These are phyloP conservation scores for Haliclona indistincta DNA, from an alignment of 37 sponge, comb jelly and placozoan species.

Conservation along the genomic window DNA sequence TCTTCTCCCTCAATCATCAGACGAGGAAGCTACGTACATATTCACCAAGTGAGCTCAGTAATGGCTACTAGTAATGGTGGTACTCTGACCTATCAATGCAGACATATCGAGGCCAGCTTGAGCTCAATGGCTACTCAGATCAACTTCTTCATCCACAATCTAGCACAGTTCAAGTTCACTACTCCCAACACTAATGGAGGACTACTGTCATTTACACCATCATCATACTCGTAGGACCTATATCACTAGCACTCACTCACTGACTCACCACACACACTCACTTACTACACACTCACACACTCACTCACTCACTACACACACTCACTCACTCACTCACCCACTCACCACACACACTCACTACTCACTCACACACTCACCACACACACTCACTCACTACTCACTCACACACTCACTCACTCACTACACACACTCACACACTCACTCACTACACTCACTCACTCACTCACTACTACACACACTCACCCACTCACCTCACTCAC, in stretches of 20 bases:
- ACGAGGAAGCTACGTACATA: constrained; percentile 60
- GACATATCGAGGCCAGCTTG: constrained; percentile 79
- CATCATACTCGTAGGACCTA: constrained; percentile 12
- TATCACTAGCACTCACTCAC: background rate
- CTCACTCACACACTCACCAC: too few relatives aligned
- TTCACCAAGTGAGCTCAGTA: constrained; percentile 61
- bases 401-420: too few relatives aligned
- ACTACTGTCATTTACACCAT: constrained; percentile 39
- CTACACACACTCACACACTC: too few relatives aligned
- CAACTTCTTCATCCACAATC: constrained; percentile 94
- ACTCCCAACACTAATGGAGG: constrained; percentile 8
- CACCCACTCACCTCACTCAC: too few relatives aligned
- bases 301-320: too few relatives aligned
- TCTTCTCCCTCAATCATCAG: constrained; percentile 58
- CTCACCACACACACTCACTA: too few relatives aligned
- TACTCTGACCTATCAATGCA: background rate
- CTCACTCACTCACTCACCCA: too few relatives aligned
- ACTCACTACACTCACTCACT: too few relatives aligned
- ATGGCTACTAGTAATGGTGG: background rate
- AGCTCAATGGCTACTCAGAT: constrained; percentile 72
- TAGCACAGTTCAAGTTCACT: constrained; percentile 78
- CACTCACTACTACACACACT: background rate
- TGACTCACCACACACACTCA: too few relatives aligned
- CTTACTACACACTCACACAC: too few relatives aligned
- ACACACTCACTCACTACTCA: too few relatives aligned